phyloP scores from a whole-genome alignment of 2,888 invertebrate genomes.

The Mylabris sibirica region DNA sequence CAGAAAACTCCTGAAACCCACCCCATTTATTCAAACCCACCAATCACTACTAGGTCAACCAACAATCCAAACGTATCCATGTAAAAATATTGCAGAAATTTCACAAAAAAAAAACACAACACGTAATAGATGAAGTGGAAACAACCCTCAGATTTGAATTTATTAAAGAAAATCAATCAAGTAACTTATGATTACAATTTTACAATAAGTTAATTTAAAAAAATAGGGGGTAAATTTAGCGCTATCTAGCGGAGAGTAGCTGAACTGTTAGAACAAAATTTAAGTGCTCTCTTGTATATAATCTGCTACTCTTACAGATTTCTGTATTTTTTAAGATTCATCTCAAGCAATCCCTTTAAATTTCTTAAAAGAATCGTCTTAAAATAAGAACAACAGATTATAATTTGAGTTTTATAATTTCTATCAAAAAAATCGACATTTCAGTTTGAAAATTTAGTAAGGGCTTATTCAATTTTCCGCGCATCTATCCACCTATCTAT shows the following conservation, averaged over 20 bases:
- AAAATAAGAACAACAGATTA: no score
- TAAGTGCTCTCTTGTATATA: background rate
- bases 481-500: background rate
- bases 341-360: no score
- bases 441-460: no score
- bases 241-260: background rate
- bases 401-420: no score
- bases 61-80: background rate
- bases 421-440: no score
- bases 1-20: conserved; percentile 8
- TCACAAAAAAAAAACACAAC: no score
- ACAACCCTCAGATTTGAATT: no score
- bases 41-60: background rate
- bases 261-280: background rate
- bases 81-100: background rate
- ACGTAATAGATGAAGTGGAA: no score
- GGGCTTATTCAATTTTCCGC: no score
- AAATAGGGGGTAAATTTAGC: background rate
- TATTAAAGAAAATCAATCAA: background rate
- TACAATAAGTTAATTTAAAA: background rate
- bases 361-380: no score
- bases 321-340: background rate
- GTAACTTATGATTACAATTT: background rate
- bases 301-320: background rate
- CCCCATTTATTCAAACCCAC: background rate